phyloP scores from a whole-genome alignment of 2,797 vertebrate genomes.

The Sebastes taczanowskii region DNA sequence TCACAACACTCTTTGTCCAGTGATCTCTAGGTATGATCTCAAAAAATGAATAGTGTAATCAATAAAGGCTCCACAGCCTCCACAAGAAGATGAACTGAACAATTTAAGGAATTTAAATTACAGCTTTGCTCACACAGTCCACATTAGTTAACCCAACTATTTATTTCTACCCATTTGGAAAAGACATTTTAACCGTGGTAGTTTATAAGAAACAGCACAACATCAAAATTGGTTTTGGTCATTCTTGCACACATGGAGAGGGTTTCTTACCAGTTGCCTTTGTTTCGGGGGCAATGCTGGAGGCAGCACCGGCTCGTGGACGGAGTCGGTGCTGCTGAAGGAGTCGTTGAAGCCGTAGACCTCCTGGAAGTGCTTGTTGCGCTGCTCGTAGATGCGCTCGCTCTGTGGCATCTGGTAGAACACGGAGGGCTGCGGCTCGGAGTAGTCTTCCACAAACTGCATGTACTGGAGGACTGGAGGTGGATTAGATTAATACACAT shows the following conservation, averaged over 20 bases:
- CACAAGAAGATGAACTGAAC: not conserved
- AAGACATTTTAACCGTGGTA: not conserved
- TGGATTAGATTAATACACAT: not conserved
- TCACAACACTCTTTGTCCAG: not conserved
- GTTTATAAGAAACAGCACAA: not conserved
- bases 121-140: constrained; percentile 11
- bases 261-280: constrained; percentile 92
- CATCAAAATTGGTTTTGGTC: not conserved
- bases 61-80: not conserved
- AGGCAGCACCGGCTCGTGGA: constrained; percentile 88
- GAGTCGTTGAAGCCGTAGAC: constrained; percentile 94
- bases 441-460: constrained; percentile 99
- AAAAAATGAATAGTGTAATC: not conserved
- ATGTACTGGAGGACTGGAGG: constrained; percentile 94
- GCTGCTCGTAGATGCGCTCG: constrained; percentile 97
- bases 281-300: constrained; percentile 96
- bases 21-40: not conserved
- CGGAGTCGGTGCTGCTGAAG: constrained; percentile 85
- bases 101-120: constrained; percentile 32
- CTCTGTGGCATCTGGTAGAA: constrained; percentile 99
- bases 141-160: constrained; percentile 11
- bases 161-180: not conserved
- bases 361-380: constrained; percentile 95
- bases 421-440: constrained; percentile 95
- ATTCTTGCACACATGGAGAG: not conserved